Evolutionary conservation across 2,888 invertebrate species (phyloP).

Genomic region (Drosophila falleni): DNA sequence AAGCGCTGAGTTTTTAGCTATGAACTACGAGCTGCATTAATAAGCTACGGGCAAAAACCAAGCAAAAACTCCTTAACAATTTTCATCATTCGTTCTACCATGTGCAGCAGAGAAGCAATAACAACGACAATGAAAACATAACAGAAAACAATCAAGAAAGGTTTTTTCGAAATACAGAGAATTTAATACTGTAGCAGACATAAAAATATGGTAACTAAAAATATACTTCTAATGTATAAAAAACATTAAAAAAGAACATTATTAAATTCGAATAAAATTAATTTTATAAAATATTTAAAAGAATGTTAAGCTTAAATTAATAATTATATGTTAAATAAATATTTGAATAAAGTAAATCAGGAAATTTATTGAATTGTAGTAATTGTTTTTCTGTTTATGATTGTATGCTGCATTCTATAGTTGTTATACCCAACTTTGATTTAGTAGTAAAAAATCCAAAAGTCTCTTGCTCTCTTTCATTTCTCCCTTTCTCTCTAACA

Average conservation of each 20-base stretch:
- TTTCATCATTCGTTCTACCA: conserved; percentile 36
- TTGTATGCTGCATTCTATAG: conserved; percentile 9
- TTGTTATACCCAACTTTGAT: conserved; percentile 6
- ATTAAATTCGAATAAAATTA: not conserved
- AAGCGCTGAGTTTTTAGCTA: conserved; percentile 19
- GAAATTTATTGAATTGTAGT: not conserved
- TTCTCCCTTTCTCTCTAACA: not conserved
- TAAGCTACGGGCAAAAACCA: conserved; percentile 51
- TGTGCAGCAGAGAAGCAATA: conserved; percentile 29
- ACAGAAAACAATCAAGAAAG: conserved; percentile 26
- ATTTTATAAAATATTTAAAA: not conserved
- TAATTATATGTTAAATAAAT: too few species aligned
- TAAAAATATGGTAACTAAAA: not conserved
- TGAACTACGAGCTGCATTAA: conserved; percentile 49
- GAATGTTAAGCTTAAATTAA: too few species aligned
- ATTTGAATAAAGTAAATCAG: too few species aligned
- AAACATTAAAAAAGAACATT: not conserved
- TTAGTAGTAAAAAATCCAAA: conserved; percentile 21
- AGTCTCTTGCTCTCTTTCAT: conserved; percentile 9
- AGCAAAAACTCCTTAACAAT: conserved; percentile 45
- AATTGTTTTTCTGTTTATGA: not conserved
- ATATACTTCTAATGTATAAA: not conserved
- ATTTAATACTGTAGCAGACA: conserved; percentile 4
- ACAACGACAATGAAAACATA: conserved; percentile 38
- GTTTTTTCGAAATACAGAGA: not conserved